Evolutionary conservation across 1,140 invertebrate genomes (phyloP), one percentile per base, ranked within the genome.

Genomic region (Subanguina moxae): DNA sequence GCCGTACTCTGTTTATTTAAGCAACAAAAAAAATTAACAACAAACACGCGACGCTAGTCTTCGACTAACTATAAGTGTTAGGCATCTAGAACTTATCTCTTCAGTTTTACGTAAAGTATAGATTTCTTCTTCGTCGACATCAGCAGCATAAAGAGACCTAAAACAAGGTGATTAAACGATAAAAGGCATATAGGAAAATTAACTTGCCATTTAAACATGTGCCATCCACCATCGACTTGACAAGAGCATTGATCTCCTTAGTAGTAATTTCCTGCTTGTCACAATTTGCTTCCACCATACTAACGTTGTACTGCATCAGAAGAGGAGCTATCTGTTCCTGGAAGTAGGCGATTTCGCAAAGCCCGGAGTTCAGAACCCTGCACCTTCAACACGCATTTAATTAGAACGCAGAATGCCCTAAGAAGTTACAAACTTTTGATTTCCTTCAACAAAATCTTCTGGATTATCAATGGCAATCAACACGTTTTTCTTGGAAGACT

Each of bases 401-500:
- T 25, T 5, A 52, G 3, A 52, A 21, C 3, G 23, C 17, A 7
- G 15, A 21, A 52, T 3, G 3, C 17, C n/a, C n/a, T 7, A 21
- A 52, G 3, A 19, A 52, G 3, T 21, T 21, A 8, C 48, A 7
- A 7, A 52, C 48, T 25, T 52, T 25, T 52, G 3, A 52, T 64
- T 68, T 9, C 21, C 27, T n/a, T 38, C 17, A 23, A 68, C 58
- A 32, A 62, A 68, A 46, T 68, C 42, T 21, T 68, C 30, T 30
- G 59, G 52, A 27, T 68, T 19, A 42, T 62, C 27, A 25, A 58
- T 63, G 0, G 56, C 66, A 61, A 68, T 30, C 58, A 68, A 38
- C 61, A 68, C 43, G 56, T 68, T 65, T 48, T 65, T 68, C 42
- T 68, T 58, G 1, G 48, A 27, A 13, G 21, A 27, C 13, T 46